Evolutionary conservation across 2,797 vertebrate species (phyloP).

Genomic region (Tapera naevia): DNA sequence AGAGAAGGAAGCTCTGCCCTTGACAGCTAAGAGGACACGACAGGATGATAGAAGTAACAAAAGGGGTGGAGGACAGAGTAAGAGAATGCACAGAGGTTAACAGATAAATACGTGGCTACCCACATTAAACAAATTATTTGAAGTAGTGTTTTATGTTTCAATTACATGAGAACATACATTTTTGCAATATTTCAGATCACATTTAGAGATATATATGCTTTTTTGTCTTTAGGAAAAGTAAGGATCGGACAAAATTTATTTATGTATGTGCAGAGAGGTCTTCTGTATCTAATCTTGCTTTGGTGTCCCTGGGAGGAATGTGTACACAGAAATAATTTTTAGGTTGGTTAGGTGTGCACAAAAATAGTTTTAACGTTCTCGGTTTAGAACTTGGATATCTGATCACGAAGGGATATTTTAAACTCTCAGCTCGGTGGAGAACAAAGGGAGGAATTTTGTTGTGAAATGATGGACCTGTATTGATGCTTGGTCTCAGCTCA

Average conservation of each 20-base stretch:
- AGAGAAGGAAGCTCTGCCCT: constrained; percentile 25
- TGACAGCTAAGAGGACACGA: constrained; percentile 20
- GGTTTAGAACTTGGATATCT: not conserved
- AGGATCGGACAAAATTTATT: not conserved
- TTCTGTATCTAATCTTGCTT: not conserved
- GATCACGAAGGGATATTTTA: not conserved
- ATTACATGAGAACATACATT: not conserved
- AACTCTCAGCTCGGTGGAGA: not conserved
- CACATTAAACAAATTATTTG: not conserved
- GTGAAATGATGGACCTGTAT: not conserved
- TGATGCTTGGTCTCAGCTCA: not conserved
- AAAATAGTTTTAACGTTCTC: not conserved
- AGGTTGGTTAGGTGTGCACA: not conserved
- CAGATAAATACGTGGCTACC: not conserved
- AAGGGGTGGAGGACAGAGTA: constrained; percentile 36
- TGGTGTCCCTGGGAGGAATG: not conserved
- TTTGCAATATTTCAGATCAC: not conserved
- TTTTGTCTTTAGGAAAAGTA: not conserved
- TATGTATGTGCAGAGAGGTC: not conserved
- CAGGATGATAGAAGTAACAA: not conserved
- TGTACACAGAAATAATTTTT: not conserved
- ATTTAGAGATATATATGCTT: fast-evolving
- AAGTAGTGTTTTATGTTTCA: not conserved
- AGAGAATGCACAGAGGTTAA: not conserved
- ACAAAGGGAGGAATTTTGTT: not conserved